Evolutionary conservation across 2,888 invertebrate genomes (phyloP).

Genomic region (Drosophila vallismaia): DNA sequence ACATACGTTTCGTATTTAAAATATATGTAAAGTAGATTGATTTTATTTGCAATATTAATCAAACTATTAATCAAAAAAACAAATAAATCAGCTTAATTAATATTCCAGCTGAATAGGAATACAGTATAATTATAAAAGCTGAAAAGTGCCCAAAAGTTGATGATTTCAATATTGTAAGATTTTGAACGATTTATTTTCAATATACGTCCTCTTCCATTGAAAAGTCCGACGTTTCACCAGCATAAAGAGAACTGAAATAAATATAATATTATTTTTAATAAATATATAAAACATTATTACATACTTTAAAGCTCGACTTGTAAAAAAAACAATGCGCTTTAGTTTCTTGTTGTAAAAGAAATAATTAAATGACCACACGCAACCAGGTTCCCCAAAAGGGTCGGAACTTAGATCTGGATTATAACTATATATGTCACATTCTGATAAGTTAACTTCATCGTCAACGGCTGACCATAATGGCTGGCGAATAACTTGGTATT

Average conservation of each 20-base stretch:
- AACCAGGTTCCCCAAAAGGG: conserved; percentile 99
- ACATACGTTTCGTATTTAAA: no score
- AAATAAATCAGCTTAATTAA: no score
- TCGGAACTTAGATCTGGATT: conserved; percentile 98
- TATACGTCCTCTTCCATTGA: conserved; percentile 93
- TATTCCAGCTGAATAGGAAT: no score
- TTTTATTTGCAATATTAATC: no score
- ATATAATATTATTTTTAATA: conserved; percentile 5
- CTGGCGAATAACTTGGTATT: conserved; percentile 91
- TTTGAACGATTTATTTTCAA: neutral
- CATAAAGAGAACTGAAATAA: conserved; percentile 90
- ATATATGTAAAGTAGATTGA: no score
- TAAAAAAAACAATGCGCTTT: conserved; percentile 98
- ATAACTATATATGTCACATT: conserved; percentile 99
- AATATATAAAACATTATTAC: conserved; percentile 67
- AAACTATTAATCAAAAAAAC: no score
- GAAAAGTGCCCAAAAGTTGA: no score
- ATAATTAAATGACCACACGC: conserved; percentile 99
- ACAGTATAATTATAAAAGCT: no score
- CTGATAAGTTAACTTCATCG: conserved; percentile 94
- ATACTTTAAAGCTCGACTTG: conserved; percentile 97
- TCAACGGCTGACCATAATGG: conserved; percentile 96
- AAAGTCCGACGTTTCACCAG: conserved; percentile 92
- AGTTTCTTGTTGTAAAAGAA: conserved; percentile 99
- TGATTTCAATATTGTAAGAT: neutral